Base-by-base conservation (phyloP, 2,888 invertebrate genomes). In the Synergus umbraculus region DNA sequence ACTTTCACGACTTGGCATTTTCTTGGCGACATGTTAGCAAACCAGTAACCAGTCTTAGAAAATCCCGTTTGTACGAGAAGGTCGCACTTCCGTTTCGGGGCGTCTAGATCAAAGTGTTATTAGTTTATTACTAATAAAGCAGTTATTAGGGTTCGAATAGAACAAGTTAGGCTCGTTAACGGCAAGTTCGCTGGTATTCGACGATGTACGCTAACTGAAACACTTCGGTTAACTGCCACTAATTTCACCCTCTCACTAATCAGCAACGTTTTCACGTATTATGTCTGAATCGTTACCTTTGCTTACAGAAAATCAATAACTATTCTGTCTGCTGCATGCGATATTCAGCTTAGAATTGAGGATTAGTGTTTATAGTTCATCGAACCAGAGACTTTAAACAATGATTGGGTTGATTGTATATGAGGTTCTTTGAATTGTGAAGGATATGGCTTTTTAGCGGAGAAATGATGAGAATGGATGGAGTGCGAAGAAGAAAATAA, bases 31-130 rank as follows among this genome's bases (percentile, higher is more conserved):
- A 73, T 73, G 37, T 73, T 54, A 49, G 73, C 73, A 73, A 73
- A 73, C 73, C 73, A 73, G 73, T 73, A 73, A 73, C 73, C 73
- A 73, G 73, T 73, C 73, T 73, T n/a, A 73, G 73, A 73, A 73
- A 73, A 73, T 73, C 54, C 73, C 73, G 73, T 73, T 73, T 73
- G 37, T 18, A 10, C 65, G n/a, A 73, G 73, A 73, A 73, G 73
- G 54, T 73, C 37, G 29, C 54, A 54, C 54, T 73, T 73, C 73
- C 73, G 73, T 54, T 37, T 73, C 54, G 37, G 37, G 37, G 12
- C 22, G 22, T 15, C n/a, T 54, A 49, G 49, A 73, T 73, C 73
- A 54, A 54, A 73, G 73, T 29, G 54, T 73, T 54, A 73, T 73
- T 73, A 49, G 29, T 73, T 73, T 73, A 73, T 73, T 73, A 49